These are phyloP conservation scores for Ophioderma brevispina DNA, from an alignment of 35 echinoderm and acorn worm species.

Conservation along the genomic window DNA sequence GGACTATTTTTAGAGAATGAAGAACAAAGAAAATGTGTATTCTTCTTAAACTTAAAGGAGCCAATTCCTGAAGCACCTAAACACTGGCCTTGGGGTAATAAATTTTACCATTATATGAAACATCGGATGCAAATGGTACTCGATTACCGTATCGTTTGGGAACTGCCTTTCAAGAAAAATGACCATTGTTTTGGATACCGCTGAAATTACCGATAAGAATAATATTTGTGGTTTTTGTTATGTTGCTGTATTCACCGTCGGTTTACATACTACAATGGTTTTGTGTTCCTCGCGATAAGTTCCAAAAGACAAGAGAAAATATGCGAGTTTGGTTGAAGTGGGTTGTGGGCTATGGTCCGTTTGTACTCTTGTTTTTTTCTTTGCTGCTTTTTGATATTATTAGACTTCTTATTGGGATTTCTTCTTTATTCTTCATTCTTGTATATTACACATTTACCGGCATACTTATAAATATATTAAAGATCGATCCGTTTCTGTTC, in stretches of 20 bases:
- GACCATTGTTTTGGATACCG: background rate
- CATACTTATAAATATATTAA: background rate
- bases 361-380: background rate
- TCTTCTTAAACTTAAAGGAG: background rate
- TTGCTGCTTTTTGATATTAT: background rate
- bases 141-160: background rate
- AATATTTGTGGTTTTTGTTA: background rate
- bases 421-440: background rate
- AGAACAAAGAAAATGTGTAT: background rate
- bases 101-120: background rate
- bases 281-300: background rate
- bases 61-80: background rate
- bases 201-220: background rate
- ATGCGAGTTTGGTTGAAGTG: background rate
- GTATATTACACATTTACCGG: background rate
- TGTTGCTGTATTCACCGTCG: background rate
- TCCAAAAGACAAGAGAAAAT: no score
- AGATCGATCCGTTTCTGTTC: background rate
- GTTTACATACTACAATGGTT: background rate
- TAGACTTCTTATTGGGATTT: background rate
- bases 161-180: background rate
- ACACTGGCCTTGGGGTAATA: background rate
- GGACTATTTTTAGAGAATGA: background rate
- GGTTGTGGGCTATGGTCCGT: background rate
- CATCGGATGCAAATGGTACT: background rate